phyloP scores from a whole-genome alignment of 2,113 vertebrate species.

The Phoenicopterus ruber region DNA sequence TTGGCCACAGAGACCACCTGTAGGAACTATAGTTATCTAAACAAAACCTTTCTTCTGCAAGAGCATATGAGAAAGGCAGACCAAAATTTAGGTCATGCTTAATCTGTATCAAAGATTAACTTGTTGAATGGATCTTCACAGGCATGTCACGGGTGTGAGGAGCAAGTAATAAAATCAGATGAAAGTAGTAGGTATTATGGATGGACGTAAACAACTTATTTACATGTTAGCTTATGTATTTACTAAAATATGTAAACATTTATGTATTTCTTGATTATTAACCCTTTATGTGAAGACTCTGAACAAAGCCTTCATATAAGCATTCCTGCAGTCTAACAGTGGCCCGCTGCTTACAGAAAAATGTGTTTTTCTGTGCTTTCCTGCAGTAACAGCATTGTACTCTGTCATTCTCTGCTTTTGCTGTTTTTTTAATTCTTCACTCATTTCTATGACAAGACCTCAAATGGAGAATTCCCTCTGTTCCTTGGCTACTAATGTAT shows the following conservation, averaged over 20 bases:
- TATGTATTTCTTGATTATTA: background rate
- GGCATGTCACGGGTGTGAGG: background rate
- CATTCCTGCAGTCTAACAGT: background rate
- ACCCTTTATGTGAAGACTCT: background rate
- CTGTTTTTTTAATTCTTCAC: background rate
- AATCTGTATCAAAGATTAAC: background rate
- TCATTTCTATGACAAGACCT: background rate
- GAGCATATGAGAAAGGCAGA: background rate
- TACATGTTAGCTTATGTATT: background rate
- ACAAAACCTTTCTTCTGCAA: background rate
- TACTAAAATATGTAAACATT: fast-evolving
- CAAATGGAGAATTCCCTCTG: background rate
- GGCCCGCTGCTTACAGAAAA: background rate
- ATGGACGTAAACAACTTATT: background rate
- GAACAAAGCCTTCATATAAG: background rate
- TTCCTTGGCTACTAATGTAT: background rate
- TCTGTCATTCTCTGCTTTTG: background rate
- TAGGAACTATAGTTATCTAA: background rate
- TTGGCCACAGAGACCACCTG: background rate
- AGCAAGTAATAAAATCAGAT: background rate
- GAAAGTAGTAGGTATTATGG: background rate
- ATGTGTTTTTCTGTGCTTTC: background rate
- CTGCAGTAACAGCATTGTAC: background rate
- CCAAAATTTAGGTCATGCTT: background rate
- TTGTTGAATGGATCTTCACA: background rate